Evolutionary conservation across 1,140 invertebrate genomes (phyloP), one percentile per base, ranked within the genome.

Genomic region (Sycophaga agraensis): DNA sequence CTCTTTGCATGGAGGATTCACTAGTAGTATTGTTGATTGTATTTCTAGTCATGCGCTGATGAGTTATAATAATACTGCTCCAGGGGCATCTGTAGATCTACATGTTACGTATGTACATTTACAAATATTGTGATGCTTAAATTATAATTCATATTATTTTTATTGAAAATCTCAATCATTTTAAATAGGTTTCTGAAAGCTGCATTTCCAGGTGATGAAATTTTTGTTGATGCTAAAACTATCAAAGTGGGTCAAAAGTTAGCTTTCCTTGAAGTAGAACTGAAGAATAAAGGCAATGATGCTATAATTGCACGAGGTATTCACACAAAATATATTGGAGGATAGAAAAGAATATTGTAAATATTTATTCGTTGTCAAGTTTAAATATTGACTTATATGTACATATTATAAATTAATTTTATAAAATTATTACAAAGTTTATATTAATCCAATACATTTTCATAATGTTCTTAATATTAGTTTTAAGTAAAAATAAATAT

Each of bases 1-100:
- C 0, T 86, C 85, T 1, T 75, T 96, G 4, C 93, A 97, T 80
- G 93, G 93, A 39, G 94, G 93, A 12, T 87, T 91, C 64, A 91
- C 89, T 11, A 87, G 89, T 11, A 90, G 90, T 3, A 70, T 96
- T 14, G 86, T 96, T 9, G 94, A 97, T 79, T 83, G 84, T 58
- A 75, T 96, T 14, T 94, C 94, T 5, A 91, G 91, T 0, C 87
- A 89, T 73, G 92, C 91, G 1, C 69, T 96, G 5, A 85, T 90
- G 69, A 88, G 89, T 0, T 79, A 85, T 60, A 84, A 86, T 19
- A 81, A 77, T 43, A 77, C 84, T 61, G 73, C 77, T 28, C 80
- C 87, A 58, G 90, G 91, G 34, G 89, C 89, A 22, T 91, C 90
- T 12, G 86, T 94, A 14, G 85, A 93, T 71, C 72, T 94, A 11